A percentile compares a stretch with the other conserved stretches of the same genome.
Conservation (phyloP, 2,888 invertebrate genomes). For the Lasioglossum leucozonium region DNA sequence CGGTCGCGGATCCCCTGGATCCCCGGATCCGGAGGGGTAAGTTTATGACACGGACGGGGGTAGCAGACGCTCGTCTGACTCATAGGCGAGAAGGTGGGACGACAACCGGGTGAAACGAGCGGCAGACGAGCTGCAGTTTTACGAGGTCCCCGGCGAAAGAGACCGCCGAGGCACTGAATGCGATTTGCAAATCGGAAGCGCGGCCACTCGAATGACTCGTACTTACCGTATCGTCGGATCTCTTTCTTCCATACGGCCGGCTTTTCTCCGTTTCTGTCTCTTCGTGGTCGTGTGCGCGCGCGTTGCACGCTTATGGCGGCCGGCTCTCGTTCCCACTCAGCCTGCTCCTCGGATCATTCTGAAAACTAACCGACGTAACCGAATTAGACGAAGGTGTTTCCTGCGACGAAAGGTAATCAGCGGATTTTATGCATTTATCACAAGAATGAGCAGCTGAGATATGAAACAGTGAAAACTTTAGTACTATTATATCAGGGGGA, state of each 20-base stretch:
- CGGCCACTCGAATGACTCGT: slow-evolving; percentile 45
- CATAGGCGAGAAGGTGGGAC: slow-evolving; percentile 55
- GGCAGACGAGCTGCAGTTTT: slow-evolving; percentile 43
- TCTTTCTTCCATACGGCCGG: slow-evolving; percentile 27
- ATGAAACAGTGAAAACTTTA: no score
- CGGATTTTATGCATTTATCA: no score
- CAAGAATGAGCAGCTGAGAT: no score
- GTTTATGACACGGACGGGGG: slow-evolving; percentile 74
- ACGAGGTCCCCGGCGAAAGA: slow-evolving; percentile 54
- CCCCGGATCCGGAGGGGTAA: slow-evolving; percentile 23
- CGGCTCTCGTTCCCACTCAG: slow-evolving; percentile 37
- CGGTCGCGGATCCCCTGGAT: neutral
- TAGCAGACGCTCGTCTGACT: slow-evolving; percentile 73
- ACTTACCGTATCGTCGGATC: slow-evolving; percentile 62
- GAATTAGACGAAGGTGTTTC: slow-evolving; percentile 20
- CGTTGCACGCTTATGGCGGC: slow-evolving; percentile 18
- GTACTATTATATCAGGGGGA: no score
- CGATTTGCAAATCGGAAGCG: slow-evolving; percentile 62
- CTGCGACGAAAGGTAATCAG: neutral
- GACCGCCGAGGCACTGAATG: slow-evolving; percentile 31
- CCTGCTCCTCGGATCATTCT: slow-evolving; percentile 55
- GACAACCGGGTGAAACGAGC: slow-evolving; percentile 17
- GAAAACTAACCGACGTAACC: slow-evolving; percentile 45
- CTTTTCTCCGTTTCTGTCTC: neutral
- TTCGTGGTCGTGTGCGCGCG: slow-evolving; percentile 10